Base-by-base conservation (phyloP, 2,888 invertebrate genomes). In the Pachymerium ferrugineum region DNA sequence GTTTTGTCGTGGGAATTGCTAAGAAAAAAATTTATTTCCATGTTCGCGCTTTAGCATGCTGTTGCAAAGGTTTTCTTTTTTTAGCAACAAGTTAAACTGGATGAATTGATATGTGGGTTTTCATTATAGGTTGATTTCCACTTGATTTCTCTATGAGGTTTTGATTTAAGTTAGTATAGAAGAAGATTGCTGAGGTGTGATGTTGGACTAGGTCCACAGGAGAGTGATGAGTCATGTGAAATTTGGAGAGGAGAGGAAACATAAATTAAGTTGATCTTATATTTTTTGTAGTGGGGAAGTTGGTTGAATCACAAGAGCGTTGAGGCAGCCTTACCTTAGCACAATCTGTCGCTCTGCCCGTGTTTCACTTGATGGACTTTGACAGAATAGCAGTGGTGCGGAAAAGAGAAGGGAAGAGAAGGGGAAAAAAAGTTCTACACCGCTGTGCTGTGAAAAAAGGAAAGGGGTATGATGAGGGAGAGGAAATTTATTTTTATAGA, bases 351-450 rank as follows among this genome's bases (percentile, higher is more conserved):
- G 62, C 62, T 62, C 28, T 62, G 62, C 62, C 38, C 62, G 62
- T 62, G 62, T 62, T 62, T 62, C 62, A 62, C 25, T 62, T 62
- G 62, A 62, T 62, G 62, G 62, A 62, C 62, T 62, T 62, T 62
- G 62, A 62, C 62, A 62, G 62, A 62, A 62, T 14, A 62, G 62
- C 62, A 62, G 62, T 62, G 62, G 62, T 62, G 62, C 62, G 62
- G 62, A 62, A 62, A 62, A 62, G 62, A 62, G 62, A 28, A 62
- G 62, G 62, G 28, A 62, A 14, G n/a, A n/a, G 62, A 62, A 28
- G 28, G 12, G 28, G 28, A 28, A n/a, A 62, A 25, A 22, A 62
- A 62, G n/a, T 25, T 8, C 25, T 62, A 38, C n/a, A 16, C 16
- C 16, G 38, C 38, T 38, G 38, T 62, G 62, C 28, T 25, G 25